Evolutionary conservation across 2,113 vertebrate species (phyloP), one percentile per base, ranked within the genome.

Genomic region (Limanda limanda): DNA sequence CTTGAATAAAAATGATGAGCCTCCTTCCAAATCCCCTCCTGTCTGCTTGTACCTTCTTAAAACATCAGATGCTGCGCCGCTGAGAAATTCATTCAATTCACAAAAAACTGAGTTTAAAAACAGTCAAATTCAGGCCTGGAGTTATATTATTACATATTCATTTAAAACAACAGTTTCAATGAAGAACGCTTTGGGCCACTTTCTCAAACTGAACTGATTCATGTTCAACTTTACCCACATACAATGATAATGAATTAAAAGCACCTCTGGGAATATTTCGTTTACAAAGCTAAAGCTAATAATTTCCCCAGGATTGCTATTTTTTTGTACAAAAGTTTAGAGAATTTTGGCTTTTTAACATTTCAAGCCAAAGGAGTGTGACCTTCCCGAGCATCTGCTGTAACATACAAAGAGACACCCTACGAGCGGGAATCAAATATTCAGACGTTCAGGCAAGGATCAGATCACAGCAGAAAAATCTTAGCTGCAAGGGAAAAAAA

Each of bases 1-100:
- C 89, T 94, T 89, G 81, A 94, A 94, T 94, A 92, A 94, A 93
- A 93, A 89, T 76, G 71, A 81, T 91, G 81, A 94, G 91, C 86
- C 87, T 92, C 83, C 87, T 86, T 92, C 86, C 87, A 64, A 90
- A 89, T 71, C 47, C n/a, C 55, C 40, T 24, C 70, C 74, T 86
- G 70, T 85, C 71, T 79, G 81, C 35, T 74, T 84, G 63, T 68
- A 23, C 57, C 55, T 74, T 37, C 17, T 66, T 60, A 12, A 20
- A 14, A 72, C 40, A 21, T 66, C 57, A 42, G 12, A 2, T 12
- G n/a, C 35, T 23, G 37, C 54, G 61, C 12, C 0, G 14, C 45
- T 57, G 7, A 20, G 23, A 40, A 15, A 12, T 17, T 3, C 14
- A 65, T 69, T 60, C 9, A 47, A 35, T 25, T 20, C 14, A 21